These are phyloP conservation scores for Chinchilla lanigera DNA, from an alignment of 2,113 vertebrate species.

Conservation along the genomic window DNA sequence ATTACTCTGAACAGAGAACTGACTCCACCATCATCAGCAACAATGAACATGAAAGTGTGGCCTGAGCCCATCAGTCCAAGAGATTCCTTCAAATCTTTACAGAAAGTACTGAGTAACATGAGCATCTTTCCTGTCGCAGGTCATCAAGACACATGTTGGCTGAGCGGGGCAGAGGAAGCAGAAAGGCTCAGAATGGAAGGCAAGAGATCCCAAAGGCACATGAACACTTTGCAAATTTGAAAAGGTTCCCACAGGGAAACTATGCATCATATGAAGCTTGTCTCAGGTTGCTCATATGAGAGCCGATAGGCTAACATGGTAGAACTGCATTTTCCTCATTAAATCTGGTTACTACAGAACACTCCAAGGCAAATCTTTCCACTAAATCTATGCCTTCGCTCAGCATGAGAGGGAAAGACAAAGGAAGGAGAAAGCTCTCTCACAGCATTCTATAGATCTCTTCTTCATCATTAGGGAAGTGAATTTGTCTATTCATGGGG, in stretches of 20 bases:
- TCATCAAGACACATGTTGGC: background rate
- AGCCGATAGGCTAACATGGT: background rate
- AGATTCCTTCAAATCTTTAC: background rate
- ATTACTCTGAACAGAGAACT: background rate
- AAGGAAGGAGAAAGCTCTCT: background rate
- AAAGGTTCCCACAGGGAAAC: background rate
- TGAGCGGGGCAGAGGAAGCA: background rate
- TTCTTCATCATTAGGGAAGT: background rate
- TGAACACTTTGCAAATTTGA: background rate
- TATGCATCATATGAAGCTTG: background rate
- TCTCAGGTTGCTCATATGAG: background rate
- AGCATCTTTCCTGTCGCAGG: background rate
- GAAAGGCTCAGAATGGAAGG: background rate
- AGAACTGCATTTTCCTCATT: background rate
- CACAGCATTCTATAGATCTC: background rate
- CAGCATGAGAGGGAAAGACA: background rate
- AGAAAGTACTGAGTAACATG: background rate
- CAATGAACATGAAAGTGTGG: background rate
- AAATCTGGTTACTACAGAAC: background rate
- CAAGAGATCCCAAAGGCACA: background rate
- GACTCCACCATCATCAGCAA: background rate
- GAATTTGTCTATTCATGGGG: conserved; percentile 14
- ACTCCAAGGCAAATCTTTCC: background rate
- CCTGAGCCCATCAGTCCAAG: background rate
- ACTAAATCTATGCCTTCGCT: background rate